Evolutionary conservation across 2,797 vertebrate species (phyloP).

Genomic region (Squalus acanthias): DNA sequence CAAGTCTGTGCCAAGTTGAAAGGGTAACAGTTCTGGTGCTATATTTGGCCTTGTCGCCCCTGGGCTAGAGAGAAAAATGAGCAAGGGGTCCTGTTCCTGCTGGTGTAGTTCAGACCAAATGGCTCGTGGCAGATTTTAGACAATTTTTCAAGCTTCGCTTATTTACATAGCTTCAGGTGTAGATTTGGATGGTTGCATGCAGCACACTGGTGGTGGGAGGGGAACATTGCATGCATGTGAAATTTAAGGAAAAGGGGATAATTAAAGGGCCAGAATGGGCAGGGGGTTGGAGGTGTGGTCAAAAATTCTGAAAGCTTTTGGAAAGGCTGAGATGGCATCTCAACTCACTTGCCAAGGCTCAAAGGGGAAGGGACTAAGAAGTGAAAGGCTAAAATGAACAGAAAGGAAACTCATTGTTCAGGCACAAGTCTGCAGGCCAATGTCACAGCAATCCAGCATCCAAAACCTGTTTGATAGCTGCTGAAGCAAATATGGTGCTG

Average conservation of each 20-base stretch:
- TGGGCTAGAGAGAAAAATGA: neutral
- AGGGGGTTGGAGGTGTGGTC: neutral
- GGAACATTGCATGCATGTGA: neutral
- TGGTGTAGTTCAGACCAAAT: neutral
- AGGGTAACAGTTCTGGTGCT: neutral
- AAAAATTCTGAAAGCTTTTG: neutral
- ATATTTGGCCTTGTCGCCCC: neutral
- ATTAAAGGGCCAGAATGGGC: neutral
- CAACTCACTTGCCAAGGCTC: neutral
- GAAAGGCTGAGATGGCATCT: too few species aligned
- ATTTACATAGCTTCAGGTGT: neutral
- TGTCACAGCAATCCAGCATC: neutral
- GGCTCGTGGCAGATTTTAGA: neutral
- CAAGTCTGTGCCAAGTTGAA: neutral
- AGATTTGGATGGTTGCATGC: neutral
- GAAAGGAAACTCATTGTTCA: neutral
- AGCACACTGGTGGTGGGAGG: neutral
- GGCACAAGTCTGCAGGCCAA: neutral
- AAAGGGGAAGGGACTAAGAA: neutral
- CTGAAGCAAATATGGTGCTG: neutral
- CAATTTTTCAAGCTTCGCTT: neutral
- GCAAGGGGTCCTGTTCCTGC: neutral
- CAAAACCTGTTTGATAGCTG: neutral
- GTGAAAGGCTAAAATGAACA: too few species aligned
- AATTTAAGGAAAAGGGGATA: neutral